Evolutionary conservation across 2,113 vertebrate species (phyloP), one percentile per base, ranked within the genome.

Genomic region (Scatophagus argus): DNA sequence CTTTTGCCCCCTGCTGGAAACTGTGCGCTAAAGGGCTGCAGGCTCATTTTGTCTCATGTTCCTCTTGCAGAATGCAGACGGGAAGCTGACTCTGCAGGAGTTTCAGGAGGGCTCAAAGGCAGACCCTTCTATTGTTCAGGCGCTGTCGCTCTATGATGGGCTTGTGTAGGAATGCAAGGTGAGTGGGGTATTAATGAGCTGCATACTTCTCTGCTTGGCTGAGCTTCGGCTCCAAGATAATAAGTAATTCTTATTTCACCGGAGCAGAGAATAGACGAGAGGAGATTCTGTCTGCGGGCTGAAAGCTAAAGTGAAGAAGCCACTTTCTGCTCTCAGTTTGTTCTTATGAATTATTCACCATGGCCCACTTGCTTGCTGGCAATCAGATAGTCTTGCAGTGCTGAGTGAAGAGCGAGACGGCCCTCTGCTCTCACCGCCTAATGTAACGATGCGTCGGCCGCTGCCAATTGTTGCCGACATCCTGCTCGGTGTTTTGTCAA

Each of bases 71-170:
- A 99, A 99, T 0, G 96, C 97, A 0, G 98, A 99, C 0, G 98
- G 98, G 79, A 97, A 98, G 93, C 94, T 99, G 92, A 99, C 98
- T 1, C 95, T 99, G 91, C 98, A 99, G 93, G 98, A 99, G 34
- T 99, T 99, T 44, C 98, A 99, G 94, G 98, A 99, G 87, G 98
- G 98, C 21, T 99, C 98, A 68, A 99, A 99, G 93, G 98, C 97
- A 0, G 98, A 99, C 87, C 97, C 98, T 16, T 99, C 97, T 84
- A 99, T 99, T 0, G 98, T 99, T 83, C 98, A 99, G 94, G 98
- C 98, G 0, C 93, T 99, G 56, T 99, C 98, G 19, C 97, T 99
- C 84, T 99, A 99, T 19, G 98, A 99, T 0, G 98, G 98, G 75
- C 96, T 99, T 25, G 98, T 99, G 94, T 99, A 99, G 95, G 87